phyloP scores from a whole-genome alignment of 2,888 invertebrate genomes.

The Ommatoiulus sabulosus region DNA sequence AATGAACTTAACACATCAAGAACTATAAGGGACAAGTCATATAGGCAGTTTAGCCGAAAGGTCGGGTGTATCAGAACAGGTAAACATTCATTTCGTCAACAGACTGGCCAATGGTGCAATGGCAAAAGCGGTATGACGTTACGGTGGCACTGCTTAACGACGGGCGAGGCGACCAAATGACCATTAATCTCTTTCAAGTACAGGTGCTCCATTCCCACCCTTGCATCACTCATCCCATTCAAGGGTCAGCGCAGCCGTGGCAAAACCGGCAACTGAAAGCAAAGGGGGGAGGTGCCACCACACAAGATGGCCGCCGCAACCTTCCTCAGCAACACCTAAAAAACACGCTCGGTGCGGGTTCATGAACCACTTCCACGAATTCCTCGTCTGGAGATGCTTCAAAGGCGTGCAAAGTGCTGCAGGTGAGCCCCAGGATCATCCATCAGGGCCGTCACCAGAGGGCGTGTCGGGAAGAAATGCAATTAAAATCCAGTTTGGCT shows the following conservation, averaged over 20 bases:
- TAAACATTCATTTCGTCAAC: too few relatives aligned
- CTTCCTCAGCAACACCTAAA: too few relatives aligned
- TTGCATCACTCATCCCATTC: neutral
- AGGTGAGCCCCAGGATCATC: neutral
- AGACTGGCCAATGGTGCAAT: neutral
- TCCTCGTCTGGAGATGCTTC: neutral
- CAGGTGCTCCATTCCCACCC: neutral
- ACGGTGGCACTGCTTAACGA: neutral
- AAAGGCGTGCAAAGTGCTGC: neutral
- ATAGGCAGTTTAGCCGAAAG: too few relatives aligned
- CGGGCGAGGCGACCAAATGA: neutral
- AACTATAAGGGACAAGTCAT: too few relatives aligned
- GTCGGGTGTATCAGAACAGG: too few relatives aligned
- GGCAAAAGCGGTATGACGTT: too few relatives aligned
- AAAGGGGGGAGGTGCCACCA: neutral
- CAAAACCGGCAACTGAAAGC: neutral
- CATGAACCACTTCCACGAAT: constrained; percentile 1
- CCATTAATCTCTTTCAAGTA: neutral
- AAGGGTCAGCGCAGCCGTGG: neutral
- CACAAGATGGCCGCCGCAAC: neutral
- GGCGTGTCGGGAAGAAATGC: neutral
- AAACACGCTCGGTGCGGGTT: neutral
- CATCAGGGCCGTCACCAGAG: neutral
- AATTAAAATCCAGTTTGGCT: neutral
- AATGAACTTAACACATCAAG: too few relatives aligned